phyloP scores from a whole-genome alignment of 2,113 vertebrate species.

The Himantopus leucocephalus region DNA sequence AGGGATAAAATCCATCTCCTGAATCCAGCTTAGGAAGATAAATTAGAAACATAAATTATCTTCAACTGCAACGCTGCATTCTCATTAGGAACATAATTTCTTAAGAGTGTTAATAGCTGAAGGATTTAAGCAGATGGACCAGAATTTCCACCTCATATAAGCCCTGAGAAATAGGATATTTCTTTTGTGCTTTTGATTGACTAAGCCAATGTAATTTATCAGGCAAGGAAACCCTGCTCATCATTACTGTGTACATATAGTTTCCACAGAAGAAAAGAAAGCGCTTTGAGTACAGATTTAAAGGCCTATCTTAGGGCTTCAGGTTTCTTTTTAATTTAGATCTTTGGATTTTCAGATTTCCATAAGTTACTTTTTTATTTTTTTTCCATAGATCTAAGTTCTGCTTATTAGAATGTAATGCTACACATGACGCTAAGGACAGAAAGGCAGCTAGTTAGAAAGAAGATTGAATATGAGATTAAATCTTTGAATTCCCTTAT shows the following conservation, averaged over 20 bases:
- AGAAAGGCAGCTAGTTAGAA: not conserved
- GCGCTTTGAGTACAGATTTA: not conserved
- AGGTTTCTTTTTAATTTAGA: not conserved
- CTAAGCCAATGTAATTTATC: not conserved
- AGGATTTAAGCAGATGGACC: not conserved
- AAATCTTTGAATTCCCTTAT: not conserved
- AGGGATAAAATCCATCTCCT: not conserved
- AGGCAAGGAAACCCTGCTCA: not conserved
- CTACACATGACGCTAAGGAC: not conserved
- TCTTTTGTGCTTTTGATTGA: not conserved
- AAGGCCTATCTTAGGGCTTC: not conserved
- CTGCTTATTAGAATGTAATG: not conserved
- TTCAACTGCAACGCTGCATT: not conserved
- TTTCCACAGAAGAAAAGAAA: not conserved
- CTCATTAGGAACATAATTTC: not conserved
- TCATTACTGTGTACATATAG: not conserved
- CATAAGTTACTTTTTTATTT: not conserved
- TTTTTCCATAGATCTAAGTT: not conserved
- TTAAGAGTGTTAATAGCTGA: not conserved
- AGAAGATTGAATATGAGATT: not conserved
- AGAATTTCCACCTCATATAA: not conserved
- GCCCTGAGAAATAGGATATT: not conserved
- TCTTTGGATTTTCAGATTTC: not conserved
- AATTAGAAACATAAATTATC: not conserved
- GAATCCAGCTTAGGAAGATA: not conserved